These are phyloP conservation scores for Dicentrarchus labrax DNA, from an alignment of 2,113 vertebrate species.

Conservation along the genomic window DNA sequence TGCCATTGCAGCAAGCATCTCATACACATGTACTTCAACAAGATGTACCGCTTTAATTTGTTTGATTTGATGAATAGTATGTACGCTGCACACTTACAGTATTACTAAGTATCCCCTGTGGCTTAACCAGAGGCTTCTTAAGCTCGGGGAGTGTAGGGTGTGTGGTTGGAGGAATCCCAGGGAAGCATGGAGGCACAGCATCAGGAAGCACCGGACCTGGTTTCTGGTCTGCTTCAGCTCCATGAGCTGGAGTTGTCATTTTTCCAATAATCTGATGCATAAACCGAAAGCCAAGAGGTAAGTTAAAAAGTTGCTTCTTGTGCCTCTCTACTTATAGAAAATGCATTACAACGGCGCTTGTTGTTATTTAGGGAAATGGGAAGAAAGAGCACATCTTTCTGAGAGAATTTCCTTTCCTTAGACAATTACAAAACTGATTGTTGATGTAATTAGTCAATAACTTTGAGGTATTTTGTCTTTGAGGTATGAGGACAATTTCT, in stretches of 20 bases:
- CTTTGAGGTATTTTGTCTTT: not conserved
- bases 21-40: not conserved
- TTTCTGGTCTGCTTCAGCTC: constrained; percentile 58
- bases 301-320: not conserved
- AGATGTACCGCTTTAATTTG: not conserved
- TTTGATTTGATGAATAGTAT: too few species aligned
- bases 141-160: constrained; percentile 24
- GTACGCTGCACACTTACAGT: constrained; percentile 60
- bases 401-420: not conserved
- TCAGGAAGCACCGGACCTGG: constrained; percentile 39
- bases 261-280: constrained; percentile 57
- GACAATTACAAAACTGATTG: not conserved
- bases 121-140: constrained; percentile 45
- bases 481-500: not conserved
- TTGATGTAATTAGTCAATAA: not conserved
- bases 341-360: not conserved
- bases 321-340: not conserved
- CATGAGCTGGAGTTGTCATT: constrained; percentile 36
- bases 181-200: constrained; percentile 72
- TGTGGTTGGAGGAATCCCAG: constrained; percentile 68
- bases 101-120: constrained; percentile 24
- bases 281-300: constrained; percentile 22
- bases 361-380: not conserved
- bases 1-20: not conserved
- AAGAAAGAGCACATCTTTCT: not conserved